Percentiles rank a stretch among this genome's conserved stretches.
phyloP scores from a whole-genome alignment of 1,140 invertebrate species.

The Aphidius ervi region DNA sequence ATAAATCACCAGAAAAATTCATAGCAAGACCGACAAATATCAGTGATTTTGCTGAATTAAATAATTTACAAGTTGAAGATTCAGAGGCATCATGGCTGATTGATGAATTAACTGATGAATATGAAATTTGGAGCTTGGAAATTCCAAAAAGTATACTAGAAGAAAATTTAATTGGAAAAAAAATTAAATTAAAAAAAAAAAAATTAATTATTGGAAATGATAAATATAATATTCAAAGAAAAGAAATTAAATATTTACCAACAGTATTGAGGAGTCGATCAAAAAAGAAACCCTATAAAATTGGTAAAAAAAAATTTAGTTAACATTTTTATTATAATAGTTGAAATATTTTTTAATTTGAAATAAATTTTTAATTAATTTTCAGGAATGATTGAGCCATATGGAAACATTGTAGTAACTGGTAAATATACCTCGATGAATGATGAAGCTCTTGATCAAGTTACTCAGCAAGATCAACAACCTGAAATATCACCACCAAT shows the following conservation, averaged over 20 bases:
- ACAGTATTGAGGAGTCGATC: constrained; percentile 10
- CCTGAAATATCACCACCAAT: no score
- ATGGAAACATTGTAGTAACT: no score
- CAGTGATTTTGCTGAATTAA: constrained; percentile 1
- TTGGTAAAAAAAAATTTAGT: background rate
- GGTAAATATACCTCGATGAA: no score
- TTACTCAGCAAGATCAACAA: no score
- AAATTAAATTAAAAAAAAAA: constrained; percentile 5
- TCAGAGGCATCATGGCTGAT: constrained; percentile 5
- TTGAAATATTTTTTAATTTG: constrained; percentile 9
- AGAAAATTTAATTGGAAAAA: constrained; percentile 10
- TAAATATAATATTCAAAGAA: constrained; percentile 5
- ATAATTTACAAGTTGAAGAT: background rate
- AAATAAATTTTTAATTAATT: no score
- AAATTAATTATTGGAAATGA: constrained; percentile 13
- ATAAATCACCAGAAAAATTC: background rate
- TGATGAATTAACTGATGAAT: constrained; percentile 15
- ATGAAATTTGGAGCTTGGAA: constrained; percentile 22
- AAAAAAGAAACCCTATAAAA: constrained; percentile 7
- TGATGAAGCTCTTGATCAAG: no score
- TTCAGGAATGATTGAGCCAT: constrained; percentile 21
- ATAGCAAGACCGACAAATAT: constrained; percentile 10
- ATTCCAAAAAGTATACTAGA: constrained; percentile 19
- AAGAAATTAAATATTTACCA: constrained; percentile 6
- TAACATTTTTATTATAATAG: constrained; percentile 2